A percentile compares a stretch with the other conserved stretches of the same genome.
Evolutionary conservation across 2,113 vertebrate species (phyloP).

Genomic region (Odocoileus hemionus): DNA sequence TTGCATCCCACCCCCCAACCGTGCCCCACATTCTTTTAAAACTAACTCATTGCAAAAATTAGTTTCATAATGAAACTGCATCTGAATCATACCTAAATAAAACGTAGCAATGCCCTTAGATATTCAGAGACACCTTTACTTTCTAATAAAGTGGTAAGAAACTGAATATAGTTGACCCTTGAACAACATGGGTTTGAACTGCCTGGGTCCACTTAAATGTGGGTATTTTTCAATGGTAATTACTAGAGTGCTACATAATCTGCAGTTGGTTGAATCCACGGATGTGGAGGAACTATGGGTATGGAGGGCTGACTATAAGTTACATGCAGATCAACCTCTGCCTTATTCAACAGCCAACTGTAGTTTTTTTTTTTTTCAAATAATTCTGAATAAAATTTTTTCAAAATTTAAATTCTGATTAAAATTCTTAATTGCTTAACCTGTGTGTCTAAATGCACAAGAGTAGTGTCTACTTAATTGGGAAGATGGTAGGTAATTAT

Average conservation of each 20-base stretch:
- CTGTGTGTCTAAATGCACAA: background rate
- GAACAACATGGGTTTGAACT: background rate
- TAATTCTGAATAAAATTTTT: background rate
- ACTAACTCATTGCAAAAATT: background rate
- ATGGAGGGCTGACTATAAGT: background rate
- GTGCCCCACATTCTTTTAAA: background rate
- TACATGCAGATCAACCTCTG: background rate
- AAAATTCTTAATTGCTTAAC: background rate
- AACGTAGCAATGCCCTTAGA: background rate
- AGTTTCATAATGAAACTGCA: background rate
- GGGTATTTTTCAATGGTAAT: background rate
- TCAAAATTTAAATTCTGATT: background rate
- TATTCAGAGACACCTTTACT: background rate
- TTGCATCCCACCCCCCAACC: background rate
- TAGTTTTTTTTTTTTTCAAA: background rate
- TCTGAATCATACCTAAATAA: background rate
- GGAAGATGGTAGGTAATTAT: background rate
- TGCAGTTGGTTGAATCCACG: background rate
- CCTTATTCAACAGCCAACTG: background rate
- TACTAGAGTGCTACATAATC: background rate
- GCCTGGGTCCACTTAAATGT: background rate
- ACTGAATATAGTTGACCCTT: background rate
- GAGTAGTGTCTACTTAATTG: background rate
- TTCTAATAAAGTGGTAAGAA: background rate
- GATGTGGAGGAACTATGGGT: background rate